Base-by-base conservation (phyloP, 2,888 invertebrate genomes). In the Platerodrilus igneus region DNA sequence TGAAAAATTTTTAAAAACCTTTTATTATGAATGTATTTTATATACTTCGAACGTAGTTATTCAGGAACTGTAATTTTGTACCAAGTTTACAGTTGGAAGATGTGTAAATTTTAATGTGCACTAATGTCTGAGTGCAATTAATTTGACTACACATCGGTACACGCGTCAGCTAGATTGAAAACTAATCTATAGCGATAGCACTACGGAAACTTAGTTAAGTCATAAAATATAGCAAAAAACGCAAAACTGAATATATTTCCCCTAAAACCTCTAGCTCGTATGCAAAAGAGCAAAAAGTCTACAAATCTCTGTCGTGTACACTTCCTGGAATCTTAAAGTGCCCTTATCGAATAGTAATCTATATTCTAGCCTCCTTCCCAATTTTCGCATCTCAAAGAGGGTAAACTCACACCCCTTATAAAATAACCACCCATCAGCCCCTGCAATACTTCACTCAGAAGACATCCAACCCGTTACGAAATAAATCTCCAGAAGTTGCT, bases 401-500 rank as follows among this genome's bases (percentile, higher is more conserved):
- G 31, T 41, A 37, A 40, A 44, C 39, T 41, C 38, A 36, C 45
- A 35, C 46, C 39, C 47, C 28, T 30, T n/a, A n/a, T n/a, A n/a
- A n/a, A n/a, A 14, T 11, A 45, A 46, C 45, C 27, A 28, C 44
- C 48, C 42, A 35, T 31, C 34, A 47, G 40, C 52, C 49, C 54
- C 62, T 58, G 63, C 66, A 63, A 67, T 68, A 62, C 66, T 62
- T 68, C 68, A 68, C 65, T 45, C 51, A 47, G 58, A n/a, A 59
- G 66, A 67, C 67, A 66, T 62, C 59, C 57, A 60, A 60, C 61
- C 62, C 67, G 68, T 68, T 68, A 66, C 68, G 65, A 54, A 62
- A 68, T 68, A 69, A 69, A 69, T 69, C 68, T 58, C 63, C 65
- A n/a, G n/a, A n/a, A n/a, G n/a, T n/a, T n/a, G n/a, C 66, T 66